These are phyloP conservation scores for Trachurus trachurus DNA, from an alignment of 2,797 vertebrate species.

Conservation along the genomic window DNA sequence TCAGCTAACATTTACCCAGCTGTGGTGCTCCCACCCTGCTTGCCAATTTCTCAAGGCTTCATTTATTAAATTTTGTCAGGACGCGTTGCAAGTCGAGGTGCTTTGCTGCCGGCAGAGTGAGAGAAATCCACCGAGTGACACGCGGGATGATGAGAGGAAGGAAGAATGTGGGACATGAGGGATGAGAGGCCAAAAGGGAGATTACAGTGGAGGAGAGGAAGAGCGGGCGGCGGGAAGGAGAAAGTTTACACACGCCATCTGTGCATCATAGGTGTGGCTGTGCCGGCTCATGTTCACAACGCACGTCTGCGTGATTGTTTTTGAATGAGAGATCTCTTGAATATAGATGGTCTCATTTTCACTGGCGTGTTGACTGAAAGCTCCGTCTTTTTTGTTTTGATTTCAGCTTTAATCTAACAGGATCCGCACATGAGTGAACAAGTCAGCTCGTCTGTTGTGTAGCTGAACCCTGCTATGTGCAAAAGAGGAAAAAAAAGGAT, in stretches of 20 bases:
- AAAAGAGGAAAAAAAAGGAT: neutral
- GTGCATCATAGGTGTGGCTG: conserved; percentile 74
- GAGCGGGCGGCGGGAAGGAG: conserved; percentile 50
- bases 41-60: conserved; percentile 46
- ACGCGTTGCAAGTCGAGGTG: conserved; percentile 27
- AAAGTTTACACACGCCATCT: conserved; percentile 73
- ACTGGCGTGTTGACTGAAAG: conserved; percentile 35
- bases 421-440: conserved; percentile 63
- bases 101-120: conserved; percentile 44
- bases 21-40: conserved; percentile 15
- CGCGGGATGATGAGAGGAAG: conserved; percentile 56
- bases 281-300: conserved; percentile 40
- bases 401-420: conserved; percentile 62
- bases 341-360: conserved; percentile 79
- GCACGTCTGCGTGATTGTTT: conserved; percentile 70
- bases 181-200: conserved; percentile 33
- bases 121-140: conserved; percentile 63
- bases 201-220: conserved; percentile 34
- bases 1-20: conserved; percentile 55
- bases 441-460: conserved; percentile 47
- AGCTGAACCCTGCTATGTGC: conserved; percentile 28
- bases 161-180: conserved; percentile 62
- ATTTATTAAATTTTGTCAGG: conserved; percentile 61
- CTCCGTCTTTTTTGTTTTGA: conserved; percentile 12
- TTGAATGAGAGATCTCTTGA: conserved; percentile 69